A percentile compares a stretch with the other conserved stretches of the same genome.
Conservation (phyloP, 92 coral and sea anemone genomes). For the Pocillopora grandis region DNA sequence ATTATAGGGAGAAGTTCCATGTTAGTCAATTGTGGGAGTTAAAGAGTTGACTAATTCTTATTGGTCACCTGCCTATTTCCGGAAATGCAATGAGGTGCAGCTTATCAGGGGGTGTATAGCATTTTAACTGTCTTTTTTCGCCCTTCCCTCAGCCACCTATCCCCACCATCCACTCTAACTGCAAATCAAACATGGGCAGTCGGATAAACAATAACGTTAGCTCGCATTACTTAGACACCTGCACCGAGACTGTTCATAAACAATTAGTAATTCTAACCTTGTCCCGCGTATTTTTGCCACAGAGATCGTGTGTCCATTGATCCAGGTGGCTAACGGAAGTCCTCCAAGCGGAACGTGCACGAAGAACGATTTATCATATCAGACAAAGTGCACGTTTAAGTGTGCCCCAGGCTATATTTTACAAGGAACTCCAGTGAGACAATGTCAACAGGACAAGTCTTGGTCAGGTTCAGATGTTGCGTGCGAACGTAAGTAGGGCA, state of each 20-base stretch:
- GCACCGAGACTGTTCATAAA: neutral
- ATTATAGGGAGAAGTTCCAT: no score
- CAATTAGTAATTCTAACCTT: neutral
- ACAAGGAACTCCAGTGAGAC: constrained; percentile 71
- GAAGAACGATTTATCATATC: constrained; percentile 50
- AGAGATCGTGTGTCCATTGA: constrained; percentile 71
- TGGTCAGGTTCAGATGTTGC: constrained; percentile 87
- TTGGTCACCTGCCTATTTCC: no score
- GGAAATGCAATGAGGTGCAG: no score
- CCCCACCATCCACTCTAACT: no score
- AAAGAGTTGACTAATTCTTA: no score
- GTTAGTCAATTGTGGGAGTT: no score
- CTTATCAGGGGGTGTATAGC: no score
- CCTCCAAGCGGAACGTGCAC: constrained; percentile 74
- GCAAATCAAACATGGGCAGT: no score
- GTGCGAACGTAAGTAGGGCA: constrained; percentile 78
- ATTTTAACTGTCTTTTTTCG: no score
- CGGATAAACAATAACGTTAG: no score
- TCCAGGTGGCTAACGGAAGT: constrained; percentile 65
- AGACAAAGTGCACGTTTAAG: constrained; percentile 74
- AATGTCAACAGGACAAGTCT: constrained; percentile 77
- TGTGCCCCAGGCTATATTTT: constrained; percentile 77
- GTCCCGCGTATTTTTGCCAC: neutral
- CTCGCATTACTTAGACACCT: no score
- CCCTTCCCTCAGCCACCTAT: no score